phyloP scores from a whole-genome alignment of 2,888 invertebrate genomes.

The Arge pagana region DNA sequence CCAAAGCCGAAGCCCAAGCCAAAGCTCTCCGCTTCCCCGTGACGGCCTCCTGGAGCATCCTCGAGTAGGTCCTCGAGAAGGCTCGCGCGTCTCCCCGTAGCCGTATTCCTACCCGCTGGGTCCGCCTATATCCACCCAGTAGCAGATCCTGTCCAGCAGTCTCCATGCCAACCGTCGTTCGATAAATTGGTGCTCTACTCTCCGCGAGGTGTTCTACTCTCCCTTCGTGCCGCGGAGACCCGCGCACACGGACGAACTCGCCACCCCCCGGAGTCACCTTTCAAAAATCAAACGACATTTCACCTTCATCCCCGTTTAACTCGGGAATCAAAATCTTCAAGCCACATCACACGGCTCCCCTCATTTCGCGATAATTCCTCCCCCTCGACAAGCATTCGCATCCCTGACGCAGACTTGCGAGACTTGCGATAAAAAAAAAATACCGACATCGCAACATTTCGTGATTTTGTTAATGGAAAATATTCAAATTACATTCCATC shows the following conservation, averaged over 20 bases:
- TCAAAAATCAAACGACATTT: too few species aligned
- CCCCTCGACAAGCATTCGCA: too few species aligned
- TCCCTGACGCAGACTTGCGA: too few species aligned
- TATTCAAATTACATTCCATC: too few species aligned
- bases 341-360: too few species aligned
- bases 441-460: too few species aligned
- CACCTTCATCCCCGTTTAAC: not conserved
- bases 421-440: too few species aligned
- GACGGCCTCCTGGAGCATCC: slow-evolving; percentile 57
- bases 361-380: too few species aligned
- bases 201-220: slow-evolving; percentile 7
- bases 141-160: slow-evolving; percentile 57
- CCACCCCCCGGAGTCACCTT: slow-evolving; percentile 11
- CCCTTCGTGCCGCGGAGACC: too few species aligned
- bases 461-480: too few species aligned
- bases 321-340: too few species aligned
- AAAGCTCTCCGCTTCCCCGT: slow-evolving; percentile 48
- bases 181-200: slow-evolving; percentile 54
- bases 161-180: slow-evolving; percentile 59
- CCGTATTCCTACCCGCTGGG: slow-evolving; percentile 51
- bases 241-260: slow-evolving; percentile 15
- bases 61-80: slow-evolving; percentile 41
- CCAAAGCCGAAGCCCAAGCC: slow-evolving; percentile 10
- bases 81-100: slow-evolving; percentile 39
- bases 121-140: too few species aligned